phyloP scores from a whole-genome alignment of 2,888 invertebrate species.

The Diabrotica balteata region DNA sequence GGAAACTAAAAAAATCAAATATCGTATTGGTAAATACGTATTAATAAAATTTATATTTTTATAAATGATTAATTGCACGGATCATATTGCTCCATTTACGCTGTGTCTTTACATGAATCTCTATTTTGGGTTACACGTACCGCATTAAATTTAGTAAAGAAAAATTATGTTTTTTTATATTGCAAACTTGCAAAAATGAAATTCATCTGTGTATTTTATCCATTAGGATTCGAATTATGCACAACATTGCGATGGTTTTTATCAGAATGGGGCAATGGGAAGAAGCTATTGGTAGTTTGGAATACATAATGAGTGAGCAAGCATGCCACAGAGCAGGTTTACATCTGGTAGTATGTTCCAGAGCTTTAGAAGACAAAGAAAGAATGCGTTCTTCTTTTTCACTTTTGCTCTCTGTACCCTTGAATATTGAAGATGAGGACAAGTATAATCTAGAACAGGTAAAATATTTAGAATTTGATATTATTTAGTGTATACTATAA shows the following conservation, averaged over 20 bases:
- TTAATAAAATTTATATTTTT: too few relatives aligned
- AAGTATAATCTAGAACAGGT: constrained; percentile 65
- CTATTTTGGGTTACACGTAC: too few relatives aligned
- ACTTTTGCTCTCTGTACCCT: constrained; percentile 85
- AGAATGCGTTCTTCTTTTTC: constrained; percentile 94
- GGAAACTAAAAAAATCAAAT: too few relatives aligned
- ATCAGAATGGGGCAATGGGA: constrained; percentile 96
- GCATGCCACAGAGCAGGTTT: constrained; percentile 80
- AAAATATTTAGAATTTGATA: constrained; percentile 13
- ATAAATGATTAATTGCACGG: too few relatives aligned
- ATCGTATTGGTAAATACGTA: too few relatives aligned
- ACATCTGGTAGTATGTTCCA: constrained; percentile 87
- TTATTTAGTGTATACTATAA: constrained; percentile 2
- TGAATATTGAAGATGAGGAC: constrained; percentile 83
- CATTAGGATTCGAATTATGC: constrained; percentile 91
- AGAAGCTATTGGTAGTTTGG: constrained; percentile 95
- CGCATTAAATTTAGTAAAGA: too few relatives aligned
- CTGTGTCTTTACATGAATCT: too few relatives aligned
- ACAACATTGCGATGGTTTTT: constrained; percentile 94
- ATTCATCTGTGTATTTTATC: too few relatives aligned
- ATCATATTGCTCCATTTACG: too few relatives aligned
- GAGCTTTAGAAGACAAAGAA: constrained; percentile 89
- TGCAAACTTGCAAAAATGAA: too few relatives aligned
- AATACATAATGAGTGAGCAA: constrained; percentile 97
- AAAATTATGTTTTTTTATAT: too few relatives aligned